Percentiles rank a stretch among this genome's conserved stretches.
Evolutionary conservation across 1,140 invertebrate species (phyloP).

Genomic region (Diorhabda sublineata): DNA sequence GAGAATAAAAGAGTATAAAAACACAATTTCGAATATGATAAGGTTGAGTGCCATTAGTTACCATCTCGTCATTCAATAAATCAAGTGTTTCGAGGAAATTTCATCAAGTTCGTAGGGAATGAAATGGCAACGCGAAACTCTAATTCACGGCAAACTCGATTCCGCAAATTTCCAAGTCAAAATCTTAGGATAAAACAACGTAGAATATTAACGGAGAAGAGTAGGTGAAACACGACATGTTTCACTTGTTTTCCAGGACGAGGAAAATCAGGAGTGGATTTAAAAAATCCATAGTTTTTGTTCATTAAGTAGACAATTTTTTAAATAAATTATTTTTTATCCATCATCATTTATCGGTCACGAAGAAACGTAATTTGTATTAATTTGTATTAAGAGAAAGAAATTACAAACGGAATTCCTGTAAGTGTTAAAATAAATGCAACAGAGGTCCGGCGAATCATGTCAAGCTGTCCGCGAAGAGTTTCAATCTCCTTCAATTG

Average conservation of each 20-base stretch:
- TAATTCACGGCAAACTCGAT: conserved; percentile 8
- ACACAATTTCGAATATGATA: conserved; percentile 1
- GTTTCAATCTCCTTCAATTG: no score
- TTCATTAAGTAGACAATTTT: no score
- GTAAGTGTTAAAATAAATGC: no score
- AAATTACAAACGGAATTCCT: no score
- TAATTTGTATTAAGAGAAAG: no score
- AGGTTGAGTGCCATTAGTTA: not conserved
- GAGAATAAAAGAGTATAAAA: not conserved
- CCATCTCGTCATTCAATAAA: not conserved
- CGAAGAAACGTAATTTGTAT: no score
- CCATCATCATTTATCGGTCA: no score
- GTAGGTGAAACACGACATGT: conserved; percentile 3
- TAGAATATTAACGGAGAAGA: conserved; percentile 12
- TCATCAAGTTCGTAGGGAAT: conserved; percentile 7
- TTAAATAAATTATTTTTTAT: no score
- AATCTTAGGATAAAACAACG: conserved; percentile 13
- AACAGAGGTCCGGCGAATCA: no score
- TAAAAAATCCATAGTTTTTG: no score
- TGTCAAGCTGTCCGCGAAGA: no score
- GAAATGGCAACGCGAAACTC: conserved; percentile 21
- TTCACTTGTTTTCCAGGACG: conserved; percentile 9
- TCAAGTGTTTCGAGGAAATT: not conserved
- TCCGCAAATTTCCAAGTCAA: conserved; percentile 7
- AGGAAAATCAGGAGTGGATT: not conserved